Conservation (phyloP, 2,113 vertebrate genomes). For the Stigmatopora argus region DNA sequence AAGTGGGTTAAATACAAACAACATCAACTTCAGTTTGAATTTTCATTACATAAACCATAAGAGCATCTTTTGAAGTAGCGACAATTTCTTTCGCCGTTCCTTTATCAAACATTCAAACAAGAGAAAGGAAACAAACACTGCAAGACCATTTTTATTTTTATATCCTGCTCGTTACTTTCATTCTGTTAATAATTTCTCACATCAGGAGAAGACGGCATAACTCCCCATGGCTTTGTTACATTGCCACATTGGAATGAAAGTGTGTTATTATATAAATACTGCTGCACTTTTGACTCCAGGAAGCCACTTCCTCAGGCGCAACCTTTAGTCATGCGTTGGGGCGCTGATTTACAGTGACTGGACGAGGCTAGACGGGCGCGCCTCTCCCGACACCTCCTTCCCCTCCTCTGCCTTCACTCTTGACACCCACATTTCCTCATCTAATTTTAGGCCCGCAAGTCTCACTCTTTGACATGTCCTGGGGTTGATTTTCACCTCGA, state of each 20-base stretch:
- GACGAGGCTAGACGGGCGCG: constrained; percentile 63
- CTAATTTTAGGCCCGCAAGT: constrained; percentile 72
- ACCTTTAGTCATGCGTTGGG: constrained; percentile 56
- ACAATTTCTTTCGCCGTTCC: too few species aligned
- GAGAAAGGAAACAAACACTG: too few species aligned
- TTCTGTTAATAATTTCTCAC: constrained; percentile 61
- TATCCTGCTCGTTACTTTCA: constrained; percentile 55
- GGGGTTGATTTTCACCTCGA: constrained; percentile 73
- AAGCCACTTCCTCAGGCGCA: constrained; percentile 70
- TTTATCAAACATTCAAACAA: too few species aligned
- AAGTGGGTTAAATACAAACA: constrained; percentile 41
- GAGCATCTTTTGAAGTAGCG: too few species aligned
- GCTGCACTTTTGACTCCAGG: constrained; percentile 76
- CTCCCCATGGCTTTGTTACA: constrained; percentile 53
- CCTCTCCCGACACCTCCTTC: constrained; percentile 60
- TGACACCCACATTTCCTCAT: constrained; percentile 63
- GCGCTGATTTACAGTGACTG: constrained; percentile 71
- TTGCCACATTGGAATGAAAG: constrained; percentile 61
- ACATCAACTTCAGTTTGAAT: constrained; percentile 35
- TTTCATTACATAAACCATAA: background rate
- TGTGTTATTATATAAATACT: constrained; percentile 76
- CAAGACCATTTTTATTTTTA: constrained; percentile 54
- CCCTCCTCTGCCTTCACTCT: constrained; percentile 47
- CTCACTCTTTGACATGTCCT: constrained; percentile 73
- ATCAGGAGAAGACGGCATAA: constrained; percentile 52